Evolutionary conservation across 2,797 vertebrate genomes (phyloP).

Genomic region (Channallabes apus): DNA sequence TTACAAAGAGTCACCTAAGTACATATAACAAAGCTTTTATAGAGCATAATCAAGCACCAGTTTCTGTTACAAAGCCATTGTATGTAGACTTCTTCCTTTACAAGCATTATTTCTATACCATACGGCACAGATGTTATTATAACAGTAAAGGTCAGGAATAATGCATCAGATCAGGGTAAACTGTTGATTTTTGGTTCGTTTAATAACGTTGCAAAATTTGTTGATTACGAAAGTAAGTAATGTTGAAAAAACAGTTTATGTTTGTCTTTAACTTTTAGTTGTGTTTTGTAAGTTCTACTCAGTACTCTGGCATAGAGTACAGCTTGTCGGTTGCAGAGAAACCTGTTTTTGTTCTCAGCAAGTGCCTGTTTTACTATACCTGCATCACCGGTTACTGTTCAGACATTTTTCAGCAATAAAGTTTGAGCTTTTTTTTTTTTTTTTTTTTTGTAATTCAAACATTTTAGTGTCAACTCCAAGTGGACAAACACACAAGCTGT

Average conservation of each 20-base stretch:
- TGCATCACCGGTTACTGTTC: too few relatives aligned
- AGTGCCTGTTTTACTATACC: neutral
- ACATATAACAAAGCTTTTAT: neutral
- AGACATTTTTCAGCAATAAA: slow-evolving; percentile 12
- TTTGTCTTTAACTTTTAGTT: neutral
- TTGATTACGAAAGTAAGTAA: neutral
- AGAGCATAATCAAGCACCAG: neutral
- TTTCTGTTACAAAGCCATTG: slow-evolving; percentile 4
- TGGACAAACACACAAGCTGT: neutral
- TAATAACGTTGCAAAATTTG: neutral
- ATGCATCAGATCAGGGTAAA: neutral
- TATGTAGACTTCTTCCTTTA: neutral
- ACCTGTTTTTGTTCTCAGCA: neutral
- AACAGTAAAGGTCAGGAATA: neutral
- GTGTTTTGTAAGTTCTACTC: neutral
- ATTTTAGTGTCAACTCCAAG: neutral
- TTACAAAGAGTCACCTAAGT: neutral
- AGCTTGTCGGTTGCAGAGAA: neutral
- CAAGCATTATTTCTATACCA: neutral
- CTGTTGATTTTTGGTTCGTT: neutral
- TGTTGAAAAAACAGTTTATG: too few relatives aligned
- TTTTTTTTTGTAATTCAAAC: neutral
- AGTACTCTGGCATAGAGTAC: neutral
- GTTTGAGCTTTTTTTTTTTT: neutral
- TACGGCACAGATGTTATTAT: neutral